Evolutionary conservation across 2,797 vertebrate species (phyloP).

Genomic region (Tangara arthus): DNA sequence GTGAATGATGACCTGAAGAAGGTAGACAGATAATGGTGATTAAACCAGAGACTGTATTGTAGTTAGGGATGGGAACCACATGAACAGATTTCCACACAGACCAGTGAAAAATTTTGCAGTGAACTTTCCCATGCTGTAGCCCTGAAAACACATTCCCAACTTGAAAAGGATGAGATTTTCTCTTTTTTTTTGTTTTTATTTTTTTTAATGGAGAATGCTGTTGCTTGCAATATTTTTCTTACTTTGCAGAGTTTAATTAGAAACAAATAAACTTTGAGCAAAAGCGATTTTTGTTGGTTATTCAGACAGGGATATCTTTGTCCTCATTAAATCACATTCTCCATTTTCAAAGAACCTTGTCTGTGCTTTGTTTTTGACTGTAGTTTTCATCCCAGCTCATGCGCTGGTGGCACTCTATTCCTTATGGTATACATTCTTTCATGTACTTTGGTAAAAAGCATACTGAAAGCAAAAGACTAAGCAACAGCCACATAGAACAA

Average conservation of each 20-base stretch:
- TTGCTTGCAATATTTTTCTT: not conserved
- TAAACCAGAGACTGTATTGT: not conserved
- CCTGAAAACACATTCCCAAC: not conserved
- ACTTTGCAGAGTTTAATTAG: not conserved
- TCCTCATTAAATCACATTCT: not conserved
- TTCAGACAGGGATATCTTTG: not conserved
- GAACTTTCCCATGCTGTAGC: not conserved
- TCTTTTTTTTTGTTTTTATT: too few species aligned
- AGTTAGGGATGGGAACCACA: not conserved
- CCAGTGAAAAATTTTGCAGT: not conserved
- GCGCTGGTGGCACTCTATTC: not conserved
- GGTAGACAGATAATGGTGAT: fast-evolving
- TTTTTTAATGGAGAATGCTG: not conserved
- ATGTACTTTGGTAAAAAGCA: not conserved
- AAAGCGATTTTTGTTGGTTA: not conserved
- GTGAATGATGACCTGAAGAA: not conserved
- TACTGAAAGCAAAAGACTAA: not conserved
- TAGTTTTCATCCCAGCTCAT: not conserved
- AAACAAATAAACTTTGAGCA: not conserved
- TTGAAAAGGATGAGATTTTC: not conserved
- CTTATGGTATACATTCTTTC: not conserved
- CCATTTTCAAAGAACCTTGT: not conserved
- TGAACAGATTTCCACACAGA: not conserved
- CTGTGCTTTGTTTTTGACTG: not conserved
- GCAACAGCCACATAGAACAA: not conserved